These are phyloP conservation scores for Hyppa rectilinea DNA, from an alignment of 2,888 invertebrate genomes.

Conservation along the genomic window DNA sequence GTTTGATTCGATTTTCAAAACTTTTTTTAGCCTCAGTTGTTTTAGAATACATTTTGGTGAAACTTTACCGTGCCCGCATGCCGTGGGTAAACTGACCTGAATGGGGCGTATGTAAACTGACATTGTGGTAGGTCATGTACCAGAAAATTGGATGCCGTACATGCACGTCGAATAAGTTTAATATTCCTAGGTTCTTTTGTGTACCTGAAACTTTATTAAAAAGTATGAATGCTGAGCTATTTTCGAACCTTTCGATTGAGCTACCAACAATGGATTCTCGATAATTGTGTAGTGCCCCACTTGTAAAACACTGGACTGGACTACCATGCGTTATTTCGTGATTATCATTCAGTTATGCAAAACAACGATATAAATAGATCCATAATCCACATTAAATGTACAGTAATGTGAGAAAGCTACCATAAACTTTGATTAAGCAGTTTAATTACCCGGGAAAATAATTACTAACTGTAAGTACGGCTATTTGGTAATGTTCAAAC, in stretches of 20 bases:
- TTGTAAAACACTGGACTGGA: constrained; percentile 4
- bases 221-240: constrained; percentile 6
- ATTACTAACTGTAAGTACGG: constrained; percentile 2
- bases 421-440: constrained; percentile 18
- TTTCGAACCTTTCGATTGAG: constrained; percentile 4
- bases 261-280: constrained; percentile 15
- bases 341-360: constrained; percentile 20
- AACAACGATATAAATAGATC: constrained; percentile 24
- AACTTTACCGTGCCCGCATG: neutral
- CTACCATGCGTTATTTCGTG: constrained; percentile 7
- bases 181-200: neutral
- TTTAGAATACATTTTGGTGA: neutral
- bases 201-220: neutral
- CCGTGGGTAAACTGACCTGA: no score
- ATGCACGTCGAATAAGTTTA: neutral
- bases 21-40: neutral
- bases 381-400: constrained; percentile 10
- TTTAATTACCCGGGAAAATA: constrained; percentile 13
- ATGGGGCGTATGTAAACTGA: no score
- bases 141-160: neutral
- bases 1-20: neutral
- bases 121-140: neutral
- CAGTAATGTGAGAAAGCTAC: constrained; percentile 11
- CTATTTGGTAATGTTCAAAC: neutral
- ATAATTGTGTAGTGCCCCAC: constrained; percentile 18